These are phyloP conservation scores for Lophotis ruficrista DNA, from an alignment of 2,113 vertebrate genomes.

Conservation along the genomic window DNA sequence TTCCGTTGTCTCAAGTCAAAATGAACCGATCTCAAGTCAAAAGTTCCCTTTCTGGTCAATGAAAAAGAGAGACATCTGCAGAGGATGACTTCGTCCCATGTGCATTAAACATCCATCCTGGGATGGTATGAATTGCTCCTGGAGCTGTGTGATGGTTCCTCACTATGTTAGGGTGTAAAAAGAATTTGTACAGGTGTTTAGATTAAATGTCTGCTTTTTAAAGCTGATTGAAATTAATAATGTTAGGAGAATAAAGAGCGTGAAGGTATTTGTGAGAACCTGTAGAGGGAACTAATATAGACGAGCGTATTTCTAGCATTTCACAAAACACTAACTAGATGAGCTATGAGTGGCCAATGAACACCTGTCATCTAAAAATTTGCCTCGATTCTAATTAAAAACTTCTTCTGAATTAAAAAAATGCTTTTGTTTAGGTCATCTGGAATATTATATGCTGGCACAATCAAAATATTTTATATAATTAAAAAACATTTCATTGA, in stretches of 20 bases:
- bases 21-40: neutral
- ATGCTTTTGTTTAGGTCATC: neutral
- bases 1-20: neutral
- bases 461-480: neutral
- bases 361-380: neutral
- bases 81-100: neutral
- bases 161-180: neutral
- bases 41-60: neutral
- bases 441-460: neutral
- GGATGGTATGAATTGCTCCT: neutral
- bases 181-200: neutral
- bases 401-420: neutral
- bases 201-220: neutral
- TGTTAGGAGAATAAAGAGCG: neutral
- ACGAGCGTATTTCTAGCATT: neutral
- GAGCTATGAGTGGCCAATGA: rapidly evolving
- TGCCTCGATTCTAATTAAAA: neutral
- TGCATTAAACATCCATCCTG: neutral
- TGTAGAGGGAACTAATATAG: neutral
- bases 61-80: neutral
- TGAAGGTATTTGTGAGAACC: neutral
- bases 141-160: neutral
- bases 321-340: neutral
- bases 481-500: rapidly evolving
- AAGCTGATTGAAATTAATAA: neutral